Evolutionary conservation across 2,888 invertebrate genomes (phyloP).

Genomic region (Phengaris alcon): DNA sequence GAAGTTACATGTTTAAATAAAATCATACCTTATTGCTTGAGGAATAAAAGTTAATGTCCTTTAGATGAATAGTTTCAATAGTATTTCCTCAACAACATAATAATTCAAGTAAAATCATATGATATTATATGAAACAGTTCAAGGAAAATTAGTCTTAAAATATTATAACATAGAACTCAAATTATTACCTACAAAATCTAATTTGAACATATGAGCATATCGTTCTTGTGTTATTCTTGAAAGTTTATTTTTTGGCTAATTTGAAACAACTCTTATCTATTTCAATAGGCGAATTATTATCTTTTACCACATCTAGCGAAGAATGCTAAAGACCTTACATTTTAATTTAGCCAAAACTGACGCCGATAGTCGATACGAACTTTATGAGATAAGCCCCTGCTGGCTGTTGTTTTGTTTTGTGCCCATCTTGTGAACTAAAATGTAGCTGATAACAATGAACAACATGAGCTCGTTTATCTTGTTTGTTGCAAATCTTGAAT

Average conservation of each 20-base stretch:
- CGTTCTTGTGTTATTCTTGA: constrained; percentile 10
- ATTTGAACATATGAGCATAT: constrained; percentile 19
- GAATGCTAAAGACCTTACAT: too few species aligned
- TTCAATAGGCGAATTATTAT: neutral
- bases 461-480: too few species aligned
- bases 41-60: constrained; percentile 35
- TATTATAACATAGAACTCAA: accelerated
- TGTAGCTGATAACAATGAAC: too few species aligned
- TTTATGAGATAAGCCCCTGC: too few species aligned
- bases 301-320: too few species aligned
- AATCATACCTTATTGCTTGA: constrained; percentile 32
- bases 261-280: constrained; percentile 12
- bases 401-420: too few species aligned
- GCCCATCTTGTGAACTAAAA: too few species aligned
- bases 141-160: constrained; percentile 38
- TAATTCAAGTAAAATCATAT: constrained; percentile 67
- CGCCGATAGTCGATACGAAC: too few species aligned
- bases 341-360: too few species aligned
- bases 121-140: constrained; percentile 44
- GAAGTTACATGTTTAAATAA: constrained; percentile 34
- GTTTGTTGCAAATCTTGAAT: too few species aligned
- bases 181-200: constrained; percentile 33
- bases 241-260: constrained; percentile 19
- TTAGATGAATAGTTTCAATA: constrained; percentile 35
- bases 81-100: constrained; percentile 50